These are phyloP conservation scores for Grapholita molesta DNA, from an alignment of 1,140 invertebrate species.

Conservation along the genomic window DNA sequence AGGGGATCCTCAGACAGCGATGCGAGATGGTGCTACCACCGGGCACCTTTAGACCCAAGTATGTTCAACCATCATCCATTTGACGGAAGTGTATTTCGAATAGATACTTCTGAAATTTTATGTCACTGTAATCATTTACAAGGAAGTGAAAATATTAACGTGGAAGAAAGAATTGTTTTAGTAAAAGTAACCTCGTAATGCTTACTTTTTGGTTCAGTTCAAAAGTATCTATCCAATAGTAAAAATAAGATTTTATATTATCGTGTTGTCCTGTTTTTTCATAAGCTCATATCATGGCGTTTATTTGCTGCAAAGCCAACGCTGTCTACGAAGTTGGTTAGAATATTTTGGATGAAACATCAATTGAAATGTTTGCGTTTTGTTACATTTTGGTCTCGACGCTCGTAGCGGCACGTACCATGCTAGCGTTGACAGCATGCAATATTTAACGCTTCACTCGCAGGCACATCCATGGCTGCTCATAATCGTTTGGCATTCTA, in stretches of 20 bases:
- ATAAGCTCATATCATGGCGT: constrained; percentile 1
- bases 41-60: constrained; percentile 86
- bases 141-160: not conserved
- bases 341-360: constrained; percentile 35
- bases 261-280: not conserved
- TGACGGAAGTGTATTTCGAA: not conserved
- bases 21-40: constrained; percentile 89
- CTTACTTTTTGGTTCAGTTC: not conserved
- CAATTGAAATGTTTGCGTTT: constrained; percentile 53
- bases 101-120: not conserved
- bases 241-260: not conserved
- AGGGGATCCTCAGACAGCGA: constrained; percentile 95
- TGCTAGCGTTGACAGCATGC: constrained; percentile 76
- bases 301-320: not conserved
- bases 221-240: not conserved
- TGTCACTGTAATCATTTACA: not conserved
- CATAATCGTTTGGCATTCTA: constrained; percentile 46
- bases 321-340: constrained; percentile 17
- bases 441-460: constrained; percentile 74
- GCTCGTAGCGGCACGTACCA: constrained; percentile 69
- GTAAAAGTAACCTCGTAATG: not conserved
- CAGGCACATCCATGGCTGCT: constrained; percentile 56
- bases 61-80: constrained; percentile 67
- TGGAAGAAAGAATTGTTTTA: not conserved
- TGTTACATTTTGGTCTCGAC: constrained; percentile 57